Percentiles rank a stretch among this genome's conserved stretches.
These are phyloP conservation scores for Hyla sarda DNA, from an alignment of 2,113 vertebrate genomes.

Conservation along the genomic window DNA sequence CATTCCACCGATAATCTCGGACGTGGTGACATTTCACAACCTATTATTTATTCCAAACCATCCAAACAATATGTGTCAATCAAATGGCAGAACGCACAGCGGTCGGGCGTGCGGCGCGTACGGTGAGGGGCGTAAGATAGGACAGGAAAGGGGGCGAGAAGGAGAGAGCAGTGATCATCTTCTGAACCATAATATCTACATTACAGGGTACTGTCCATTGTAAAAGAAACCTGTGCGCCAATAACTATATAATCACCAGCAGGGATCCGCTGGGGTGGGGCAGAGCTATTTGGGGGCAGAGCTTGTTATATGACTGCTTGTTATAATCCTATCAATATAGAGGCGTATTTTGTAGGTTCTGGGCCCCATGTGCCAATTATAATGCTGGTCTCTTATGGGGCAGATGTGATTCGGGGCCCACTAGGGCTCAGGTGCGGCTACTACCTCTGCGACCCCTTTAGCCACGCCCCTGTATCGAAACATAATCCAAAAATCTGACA, in stretches of 20 bases:
- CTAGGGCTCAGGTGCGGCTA: too few relatives aligned
- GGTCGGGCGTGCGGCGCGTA: neutral
- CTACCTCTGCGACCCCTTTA: too few relatives aligned
- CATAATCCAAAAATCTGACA: neutral
- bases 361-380: too few relatives aligned
- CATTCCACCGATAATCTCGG: neutral
- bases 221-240: neutral
- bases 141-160: neutral
- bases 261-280: neutral
- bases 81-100: neutral
- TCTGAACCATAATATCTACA: neutral
- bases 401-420: too few relatives aligned
- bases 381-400: too few relatives aligned
- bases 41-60: neutral
- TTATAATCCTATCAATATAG: too few relatives aligned
- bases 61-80: constrained; percentile 10
- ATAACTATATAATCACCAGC: neutral
- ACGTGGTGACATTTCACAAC: neutral
- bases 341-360: too few relatives aligned
- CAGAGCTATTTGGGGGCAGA: neutral
- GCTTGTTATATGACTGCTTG: too few relatives aligned
- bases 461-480: too few relatives aligned
- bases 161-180: neutral
- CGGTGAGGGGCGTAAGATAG: neutral
- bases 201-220: neutral